These are phyloP conservation scores for Sander lucioperca DNA, from an alignment of 2,113 vertebrate genomes.

Conservation along the genomic window DNA sequence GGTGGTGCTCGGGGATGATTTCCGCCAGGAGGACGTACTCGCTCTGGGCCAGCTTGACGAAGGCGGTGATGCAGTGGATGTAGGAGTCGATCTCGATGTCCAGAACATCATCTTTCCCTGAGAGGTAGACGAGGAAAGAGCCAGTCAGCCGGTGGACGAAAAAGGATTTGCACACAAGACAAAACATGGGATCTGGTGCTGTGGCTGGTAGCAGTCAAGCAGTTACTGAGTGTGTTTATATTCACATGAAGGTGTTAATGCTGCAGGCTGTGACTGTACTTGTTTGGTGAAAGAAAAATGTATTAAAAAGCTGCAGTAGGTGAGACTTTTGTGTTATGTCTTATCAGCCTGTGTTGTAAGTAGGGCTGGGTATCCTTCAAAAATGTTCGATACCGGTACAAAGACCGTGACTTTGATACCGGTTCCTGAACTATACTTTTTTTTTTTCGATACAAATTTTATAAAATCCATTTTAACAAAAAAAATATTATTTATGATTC, in stretches of 20 bases:
- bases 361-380: no score
- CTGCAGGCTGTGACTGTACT: slow-evolving; percentile 1
- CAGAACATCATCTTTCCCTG: slow-evolving; percentile 95
- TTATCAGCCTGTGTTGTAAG: no score
- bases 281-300: background rate
- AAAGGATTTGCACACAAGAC: background rate
- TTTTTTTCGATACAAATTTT: no score
- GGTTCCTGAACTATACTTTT: no score
- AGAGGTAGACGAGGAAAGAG: slow-evolving; percentile 5
- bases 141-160: slow-evolving; percentile 6
- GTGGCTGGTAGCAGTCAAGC: background rate
- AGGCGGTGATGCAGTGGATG: slow-evolving; percentile 97
- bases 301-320: slow-evolving; percentile 9
- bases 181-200: background rate
- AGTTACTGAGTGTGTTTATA: background rate
- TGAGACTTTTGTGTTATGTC: background rate
- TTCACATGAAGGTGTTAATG: background rate
- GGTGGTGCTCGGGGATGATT: slow-evolving; percentile 97
- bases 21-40: slow-evolving; percentile 92
- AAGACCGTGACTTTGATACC: no score
- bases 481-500: no score
- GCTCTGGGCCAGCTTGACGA: slow-evolving; percentile 96
- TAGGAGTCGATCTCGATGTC: slow-evolving; percentile 97
- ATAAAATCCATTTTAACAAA: no score
- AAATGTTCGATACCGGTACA: no score